Percentiles rank a stretch among this genome's conserved stretches.
phyloP scores from a whole-genome alignment of 2,888 invertebrate genomes.

The Meteorus colon region DNA sequence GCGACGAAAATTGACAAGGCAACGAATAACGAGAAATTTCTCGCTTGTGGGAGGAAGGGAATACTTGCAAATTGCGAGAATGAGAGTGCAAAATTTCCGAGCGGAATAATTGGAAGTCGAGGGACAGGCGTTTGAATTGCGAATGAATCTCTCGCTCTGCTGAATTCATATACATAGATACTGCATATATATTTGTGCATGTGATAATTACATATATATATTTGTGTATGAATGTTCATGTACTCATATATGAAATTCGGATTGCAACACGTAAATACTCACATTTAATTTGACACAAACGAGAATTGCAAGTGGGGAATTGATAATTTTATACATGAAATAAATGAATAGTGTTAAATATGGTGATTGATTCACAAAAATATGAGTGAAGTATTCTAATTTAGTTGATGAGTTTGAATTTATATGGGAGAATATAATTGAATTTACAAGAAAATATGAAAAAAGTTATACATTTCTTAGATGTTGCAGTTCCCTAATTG shows the following conservation, averaged over 20 bases:
- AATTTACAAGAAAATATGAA: no score
- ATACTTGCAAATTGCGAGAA: constrained; percentile 19
- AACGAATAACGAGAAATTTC: not conserved
- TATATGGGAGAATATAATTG: no score
- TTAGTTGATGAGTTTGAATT: no score
- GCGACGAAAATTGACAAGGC: constrained; percentile 27
- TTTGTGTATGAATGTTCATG: not conserved
- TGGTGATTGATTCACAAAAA: no score
- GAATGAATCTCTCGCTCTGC: constrained; percentile 22
- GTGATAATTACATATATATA: no score
- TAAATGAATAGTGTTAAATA: no score
- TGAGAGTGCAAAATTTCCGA: constrained; percentile 30
- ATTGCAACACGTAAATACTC: not conserved
- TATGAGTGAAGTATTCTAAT: no score
- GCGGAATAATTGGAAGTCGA: constrained; percentile 26
- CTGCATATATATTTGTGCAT: no score
- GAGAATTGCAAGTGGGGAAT: not conserved
- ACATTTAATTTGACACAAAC: constrained; percentile 3
- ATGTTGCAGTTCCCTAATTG: no score
- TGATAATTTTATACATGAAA: not conserved
- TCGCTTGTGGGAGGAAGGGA: not conserved
- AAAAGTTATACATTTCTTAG: no score
- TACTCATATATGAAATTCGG: not conserved
- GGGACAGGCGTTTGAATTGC: constrained; percentile 24
- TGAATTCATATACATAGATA: no score